Conservation (phyloP, 2,113 vertebrate species). For the Lichenostomus cassidix region DNA sequence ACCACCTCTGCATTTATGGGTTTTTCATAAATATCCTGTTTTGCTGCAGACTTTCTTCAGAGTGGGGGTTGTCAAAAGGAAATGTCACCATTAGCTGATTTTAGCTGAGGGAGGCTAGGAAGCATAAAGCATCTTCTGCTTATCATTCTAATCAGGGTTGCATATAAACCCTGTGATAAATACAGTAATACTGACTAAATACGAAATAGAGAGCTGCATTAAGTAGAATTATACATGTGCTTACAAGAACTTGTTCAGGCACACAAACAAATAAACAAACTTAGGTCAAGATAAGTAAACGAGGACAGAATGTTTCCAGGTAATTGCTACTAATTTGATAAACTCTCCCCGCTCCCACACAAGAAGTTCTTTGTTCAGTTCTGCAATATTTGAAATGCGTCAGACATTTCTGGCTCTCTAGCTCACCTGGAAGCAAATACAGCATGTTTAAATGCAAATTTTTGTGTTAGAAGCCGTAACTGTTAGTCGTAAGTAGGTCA, state of each 20-base stretch:
- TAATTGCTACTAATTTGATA: not conserved
- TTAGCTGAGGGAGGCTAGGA: not conserved
- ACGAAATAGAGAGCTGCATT: not conserved
- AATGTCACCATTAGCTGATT: not conserved
- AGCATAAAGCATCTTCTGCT: constrained; percentile 2
- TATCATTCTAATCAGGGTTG: constrained; percentile 54
- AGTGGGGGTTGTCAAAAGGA: constrained; percentile 9
- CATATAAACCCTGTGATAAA: constrained; percentile 1
- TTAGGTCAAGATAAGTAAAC: not conserved
- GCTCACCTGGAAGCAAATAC: not conserved
- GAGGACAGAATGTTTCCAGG: not conserved
- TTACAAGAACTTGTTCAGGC: not conserved
- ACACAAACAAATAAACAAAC: not conserved
- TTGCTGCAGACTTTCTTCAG: constrained; percentile 23
- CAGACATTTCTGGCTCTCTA: not conserved
- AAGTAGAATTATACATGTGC: not conserved
- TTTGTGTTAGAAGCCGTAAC: not conserved
- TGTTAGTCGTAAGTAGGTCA: not conserved
- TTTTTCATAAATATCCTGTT: constrained; percentile 37
- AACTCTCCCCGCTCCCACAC: fast-evolving
- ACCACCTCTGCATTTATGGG: not conserved
- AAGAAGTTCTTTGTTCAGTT: not conserved
- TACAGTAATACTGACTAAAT: constrained; percentile 38
- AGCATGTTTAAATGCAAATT: not conserved
- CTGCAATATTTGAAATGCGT: not conserved